phyloP scores from a whole-genome alignment of 2,888 invertebrate genomes.

The Latheticus oryzae region DNA sequence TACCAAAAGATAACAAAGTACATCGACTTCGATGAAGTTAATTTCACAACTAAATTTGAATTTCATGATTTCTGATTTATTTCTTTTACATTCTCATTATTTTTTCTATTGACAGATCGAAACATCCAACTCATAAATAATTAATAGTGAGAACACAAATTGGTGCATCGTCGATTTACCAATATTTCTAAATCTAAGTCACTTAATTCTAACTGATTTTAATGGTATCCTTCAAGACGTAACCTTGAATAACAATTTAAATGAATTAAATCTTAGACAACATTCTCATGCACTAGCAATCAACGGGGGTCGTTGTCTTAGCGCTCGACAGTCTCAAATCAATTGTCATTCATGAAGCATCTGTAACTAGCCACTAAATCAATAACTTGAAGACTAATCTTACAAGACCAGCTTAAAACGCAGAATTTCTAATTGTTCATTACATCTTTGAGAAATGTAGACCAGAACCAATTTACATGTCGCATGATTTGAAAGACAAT shows the following conservation, averaged over 20 bases:
- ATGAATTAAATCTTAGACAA: conserved; percentile 23
- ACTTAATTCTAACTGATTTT: conserved; percentile 18
- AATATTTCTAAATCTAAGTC: conserved; percentile 27
- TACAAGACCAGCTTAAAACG: conserved; percentile 15
- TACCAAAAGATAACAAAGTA: too few relatives aligned
- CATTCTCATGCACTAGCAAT: conserved; percentile 19
- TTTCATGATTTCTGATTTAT: conserved; percentile 31
- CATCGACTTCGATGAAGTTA: too few relatives aligned
- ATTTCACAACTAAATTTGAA: conserved; percentile 32
- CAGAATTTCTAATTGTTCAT: conserved; percentile 29
- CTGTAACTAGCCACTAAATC: conserved; percentile 24
- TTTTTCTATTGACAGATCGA: conserved; percentile 32
- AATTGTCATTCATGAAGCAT: conserved; percentile 29
- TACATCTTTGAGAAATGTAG: conserved; percentile 18
- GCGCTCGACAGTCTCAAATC: conserved; percentile 8
- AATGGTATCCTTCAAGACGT: conserved; percentile 10
- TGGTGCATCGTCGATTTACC: conserved; percentile 18
- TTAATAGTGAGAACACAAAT: conserved; percentile 30
- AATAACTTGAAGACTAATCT: conserved; percentile 7
- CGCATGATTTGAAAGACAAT: conserved; percentile 13
- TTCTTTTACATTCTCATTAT: conserved; percentile 31
- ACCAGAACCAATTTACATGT: too few relatives aligned
- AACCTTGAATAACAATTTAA: conserved; percentile 35
- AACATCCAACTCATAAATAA: conserved; percentile 26
- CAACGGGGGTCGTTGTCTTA: conserved; percentile 31